These are phyloP conservation scores for Neopelma chrysocephalum DNA, from an alignment of 2,797 vertebrate genomes.

Conservation along the genomic window DNA sequence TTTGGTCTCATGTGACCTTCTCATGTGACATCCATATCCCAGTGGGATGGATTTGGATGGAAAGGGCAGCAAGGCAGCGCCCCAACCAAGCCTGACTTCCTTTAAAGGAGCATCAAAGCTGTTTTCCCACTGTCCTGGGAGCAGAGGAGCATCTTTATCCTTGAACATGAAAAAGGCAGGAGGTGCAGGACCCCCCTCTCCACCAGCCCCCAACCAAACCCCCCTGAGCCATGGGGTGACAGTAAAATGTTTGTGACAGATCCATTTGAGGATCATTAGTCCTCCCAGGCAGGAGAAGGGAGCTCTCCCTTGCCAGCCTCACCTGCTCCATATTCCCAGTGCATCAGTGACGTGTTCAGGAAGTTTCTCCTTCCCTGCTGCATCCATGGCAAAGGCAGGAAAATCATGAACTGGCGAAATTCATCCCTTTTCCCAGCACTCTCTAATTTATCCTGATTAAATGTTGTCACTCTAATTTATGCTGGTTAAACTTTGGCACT, in stretches of 20 bases:
- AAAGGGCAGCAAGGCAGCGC: background rate
- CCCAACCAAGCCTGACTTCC: background rate
- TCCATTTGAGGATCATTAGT: background rate
- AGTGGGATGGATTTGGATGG: background rate
- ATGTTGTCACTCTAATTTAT: background rate
- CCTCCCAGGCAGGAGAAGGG: background rate
- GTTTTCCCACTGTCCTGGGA: background rate
- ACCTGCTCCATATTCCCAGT: fast-evolving
- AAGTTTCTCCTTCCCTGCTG: background rate
- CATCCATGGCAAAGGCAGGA: background rate
- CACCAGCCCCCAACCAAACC: background rate
- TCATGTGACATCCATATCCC: fast-evolving
- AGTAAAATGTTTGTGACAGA: background rate
- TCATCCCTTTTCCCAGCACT: background rate
- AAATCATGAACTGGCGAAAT: background rate
- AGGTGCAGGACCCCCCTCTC: background rate
- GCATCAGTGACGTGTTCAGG: fast-evolving
- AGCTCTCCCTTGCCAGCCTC: background rate
- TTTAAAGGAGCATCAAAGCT: background rate
- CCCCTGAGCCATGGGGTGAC: fast-evolving
- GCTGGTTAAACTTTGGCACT: background rate
- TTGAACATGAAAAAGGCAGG: background rate
- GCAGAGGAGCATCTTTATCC: background rate
- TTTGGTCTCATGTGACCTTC: background rate
- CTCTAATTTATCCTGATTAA: background rate